Percentiles rank a stretch among this genome's conserved stretches.
phyloP scores from a whole-genome alignment of 1,140 invertebrate genomes.

The Ostrea denselamellosa region DNA sequence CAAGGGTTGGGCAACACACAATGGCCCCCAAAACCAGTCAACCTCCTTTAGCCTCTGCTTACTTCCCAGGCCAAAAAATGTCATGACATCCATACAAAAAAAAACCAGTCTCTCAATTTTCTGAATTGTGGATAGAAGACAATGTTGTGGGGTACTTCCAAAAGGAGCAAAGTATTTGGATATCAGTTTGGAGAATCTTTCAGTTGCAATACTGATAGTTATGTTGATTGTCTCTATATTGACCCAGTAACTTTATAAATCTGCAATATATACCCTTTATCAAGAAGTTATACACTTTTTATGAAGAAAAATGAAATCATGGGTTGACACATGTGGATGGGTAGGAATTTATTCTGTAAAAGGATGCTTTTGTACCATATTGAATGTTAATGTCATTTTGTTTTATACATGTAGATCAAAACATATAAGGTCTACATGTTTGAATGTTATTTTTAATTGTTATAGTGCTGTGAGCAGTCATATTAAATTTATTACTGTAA shows the following conservation, averaged over 20 bases:
- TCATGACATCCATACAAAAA: conserved; percentile 65
- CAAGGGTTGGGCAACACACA: conserved; percentile 68
- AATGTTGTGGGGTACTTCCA: background rate
- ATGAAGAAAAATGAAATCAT: background rate
- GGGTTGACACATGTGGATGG: too few species aligned
- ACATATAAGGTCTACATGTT: background rate
- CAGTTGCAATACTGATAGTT: background rate
- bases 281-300: background rate
- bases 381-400: background rate
- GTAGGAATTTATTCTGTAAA: background rate
- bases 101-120: background rate
- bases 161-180: background rate
- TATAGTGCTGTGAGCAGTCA: conserved; percentile 4
- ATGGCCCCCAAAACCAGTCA: conserved; percentile 67
- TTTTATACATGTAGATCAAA: background rate
- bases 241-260: background rate
- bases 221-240: background rate
- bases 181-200: background rate
- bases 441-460: conserved; percentile 20
- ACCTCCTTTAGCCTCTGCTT: conserved; percentile 72
- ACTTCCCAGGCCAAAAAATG: conserved; percentile 73
- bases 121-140: background rate
- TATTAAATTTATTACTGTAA: background rate
- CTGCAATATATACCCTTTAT: background rate
- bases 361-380: background rate